Evolutionary conservation across 1,140 invertebrate genomes (phyloP).

Genomic region (Pseudobourletiella spinata): DNA sequence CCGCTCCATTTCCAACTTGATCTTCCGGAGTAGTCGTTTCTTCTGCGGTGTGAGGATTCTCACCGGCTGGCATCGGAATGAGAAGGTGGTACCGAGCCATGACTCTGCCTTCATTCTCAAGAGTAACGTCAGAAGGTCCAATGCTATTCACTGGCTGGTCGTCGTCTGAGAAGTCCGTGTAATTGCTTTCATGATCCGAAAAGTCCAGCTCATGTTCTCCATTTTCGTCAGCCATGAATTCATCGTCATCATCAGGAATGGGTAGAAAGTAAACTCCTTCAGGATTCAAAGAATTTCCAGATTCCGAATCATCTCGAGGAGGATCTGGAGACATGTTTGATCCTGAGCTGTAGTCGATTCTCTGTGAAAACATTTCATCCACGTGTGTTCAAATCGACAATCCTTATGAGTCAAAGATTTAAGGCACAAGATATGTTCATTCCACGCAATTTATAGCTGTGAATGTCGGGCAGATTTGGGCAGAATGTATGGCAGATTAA

Average conservation of each 20-base stretch:
- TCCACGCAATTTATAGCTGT: no score
- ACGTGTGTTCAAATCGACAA: no score
- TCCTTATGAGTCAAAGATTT: no score
- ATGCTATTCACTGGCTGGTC: not conserved
- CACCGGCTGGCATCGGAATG: slow-evolving; percentile 26
- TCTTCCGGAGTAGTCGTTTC: not conserved
- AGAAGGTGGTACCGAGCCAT: slow-evolving; percentile 20
- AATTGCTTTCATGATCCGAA: slow-evolving; percentile 6
- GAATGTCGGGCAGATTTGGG: no score
- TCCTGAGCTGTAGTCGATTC: no score
- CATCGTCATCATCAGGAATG: not conserved
- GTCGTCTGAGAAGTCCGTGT: no score
- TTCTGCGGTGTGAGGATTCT: not conserved
- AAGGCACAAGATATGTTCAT: no score
- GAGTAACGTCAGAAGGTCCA: not conserved
- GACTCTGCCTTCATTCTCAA: slow-evolving; percentile 3
- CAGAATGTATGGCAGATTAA: no score
- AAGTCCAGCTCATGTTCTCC: not conserved
- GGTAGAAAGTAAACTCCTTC: not conserved
- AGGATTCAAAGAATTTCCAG: no score
- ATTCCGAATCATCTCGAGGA: no score
- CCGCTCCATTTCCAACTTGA: not conserved
- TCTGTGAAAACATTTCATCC: no score
- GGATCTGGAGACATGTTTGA: no score
- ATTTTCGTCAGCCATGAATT: slow-evolving; percentile 4